A percentile compares a stretch with the other conserved stretches of the same genome.
Evolutionary conservation across 2,113 vertebrate species (phyloP).

Genomic region (Sus scrofa): T2T-Sscrofa CM000820.6:97579501-97580000

Average conservation of each 20-base stretch:
- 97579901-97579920: neutral
- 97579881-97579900: neutral
- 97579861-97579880: slow-evolving; percentile 7
- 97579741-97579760: neutral
- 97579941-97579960: neutral
- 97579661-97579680: slow-evolving; percentile 27
- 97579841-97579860: neutral
- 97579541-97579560: neutral
- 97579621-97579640: neutral
- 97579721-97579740: neutral
- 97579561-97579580: neutral
- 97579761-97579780: neutral
- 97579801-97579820: neutral
- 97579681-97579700: neutral
- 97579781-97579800: slow-evolving; percentile 18
- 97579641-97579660: slow-evolving; percentile 20
- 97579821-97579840: neutral
- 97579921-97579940: neutral
- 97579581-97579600: neutral
- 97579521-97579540: slow-evolving; percentile 27
- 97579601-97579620: neutral
- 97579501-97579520: neutral
- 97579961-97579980: neutral
- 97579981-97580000: neutral
- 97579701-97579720: neutral